Evolutionary conservation across 2,797 vertebrate genomes (phyloP), one percentile per base, ranked within the genome.

Genomic region (Meriones psammophilus): DNA sequence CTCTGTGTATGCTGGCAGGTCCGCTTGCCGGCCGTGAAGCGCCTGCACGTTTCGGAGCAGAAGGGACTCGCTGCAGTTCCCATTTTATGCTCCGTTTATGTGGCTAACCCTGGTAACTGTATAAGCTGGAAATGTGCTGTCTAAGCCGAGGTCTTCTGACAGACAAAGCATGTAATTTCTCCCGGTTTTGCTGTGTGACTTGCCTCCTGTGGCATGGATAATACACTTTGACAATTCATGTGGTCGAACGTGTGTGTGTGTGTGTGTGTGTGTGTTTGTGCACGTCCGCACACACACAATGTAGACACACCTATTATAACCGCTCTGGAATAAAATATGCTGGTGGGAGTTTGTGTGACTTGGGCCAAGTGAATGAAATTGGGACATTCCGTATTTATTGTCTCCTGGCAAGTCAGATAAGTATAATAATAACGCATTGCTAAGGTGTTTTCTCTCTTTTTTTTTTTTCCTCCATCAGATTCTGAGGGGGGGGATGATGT

Each of bases 111-210:
- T 62, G 85, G 36, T 46, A 18, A 33, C 60, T 42, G 26, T 36
- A 9, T n/a, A 79, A 93, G 73, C 68, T 79, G 22, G 39, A 96
- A 80, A 80, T 89, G 46, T 79, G 64, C 73, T 56, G 4, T 60
- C 24, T 26, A 80, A 68, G 30, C 42, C 58, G 50, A 28, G 46
- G 6, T 17, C 83, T 58, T 73, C 14, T 89, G 91, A 42, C 74
- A 77, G 60, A n/a, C 12, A 39, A 80, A 77, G 26, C 77, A 42
- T 24, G 42, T 42, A 58, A 68, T 96, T 94, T 9, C 58, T 88
- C 36, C 89, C 86, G 74, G 39, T 91, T 97, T 96, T 91, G 9
- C 36, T 58, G 3, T 36, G 84, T 46, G 91, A 69, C 69, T 28
- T 8, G 9, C 20, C 24, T 54, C 46, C n/a, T 4, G 2, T 64